These are phyloP conservation scores for Mobula birostris DNA, from an alignment of 2,113 vertebrate species.

Conservation along the genomic window DNA sequence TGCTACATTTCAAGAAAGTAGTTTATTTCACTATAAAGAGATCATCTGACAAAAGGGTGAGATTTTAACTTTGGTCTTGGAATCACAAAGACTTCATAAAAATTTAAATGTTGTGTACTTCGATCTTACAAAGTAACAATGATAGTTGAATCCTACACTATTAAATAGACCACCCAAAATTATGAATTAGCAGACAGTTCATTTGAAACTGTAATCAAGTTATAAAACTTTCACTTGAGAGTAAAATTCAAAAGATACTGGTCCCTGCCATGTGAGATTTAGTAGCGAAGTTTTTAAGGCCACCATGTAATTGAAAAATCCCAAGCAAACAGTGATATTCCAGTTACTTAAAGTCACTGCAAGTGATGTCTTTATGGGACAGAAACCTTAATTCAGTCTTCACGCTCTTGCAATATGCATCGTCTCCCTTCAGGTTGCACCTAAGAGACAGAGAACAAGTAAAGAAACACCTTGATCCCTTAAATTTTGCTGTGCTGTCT, in stretches of 20 bases:
- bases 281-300: neutral
- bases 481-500: constrained; percentile 27
- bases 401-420: constrained; percentile 53
- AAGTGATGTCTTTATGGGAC: constrained; percentile 59
- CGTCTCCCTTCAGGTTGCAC: constrained; percentile 76
- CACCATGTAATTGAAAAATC: constrained; percentile 17
- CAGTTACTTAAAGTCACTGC: constrained; percentile 33
- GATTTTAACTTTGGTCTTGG: neutral
- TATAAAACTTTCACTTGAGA: neutral
- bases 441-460: constrained; percentile 88
- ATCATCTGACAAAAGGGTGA: neutral
- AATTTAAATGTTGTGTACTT: neutral
- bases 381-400: constrained; percentile 82
- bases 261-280: neutral
- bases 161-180: neutral
- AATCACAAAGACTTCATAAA: neutral
- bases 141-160: neutral
- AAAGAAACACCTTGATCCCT: constrained; percentile 75
- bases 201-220: neutral
- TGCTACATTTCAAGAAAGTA: neutral
- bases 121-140: neutral
- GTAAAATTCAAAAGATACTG: neutral
- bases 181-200: neutral
- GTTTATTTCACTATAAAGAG: neutral
- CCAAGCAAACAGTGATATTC: constrained; percentile 18